Percentiles rank a stretch among this genome's conserved stretches.
phyloP scores from a whole-genome alignment of 2,888 invertebrate species.

The Hermaeophaga mercurialis region DNA sequence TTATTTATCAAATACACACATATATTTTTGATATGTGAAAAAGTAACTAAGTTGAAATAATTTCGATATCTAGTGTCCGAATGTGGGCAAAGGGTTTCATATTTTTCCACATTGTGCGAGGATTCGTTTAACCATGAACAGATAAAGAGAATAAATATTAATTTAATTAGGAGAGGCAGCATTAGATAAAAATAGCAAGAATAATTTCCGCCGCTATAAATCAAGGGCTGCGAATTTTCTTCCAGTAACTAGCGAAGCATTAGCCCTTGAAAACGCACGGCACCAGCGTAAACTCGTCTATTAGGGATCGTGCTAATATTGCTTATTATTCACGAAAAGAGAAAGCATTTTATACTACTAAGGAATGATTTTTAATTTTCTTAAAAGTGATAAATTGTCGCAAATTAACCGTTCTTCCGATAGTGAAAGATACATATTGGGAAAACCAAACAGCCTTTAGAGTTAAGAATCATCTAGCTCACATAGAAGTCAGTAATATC shows the following conservation, averaged over 20 bases:
- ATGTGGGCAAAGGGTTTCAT: background rate
- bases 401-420: too few relatives aligned
- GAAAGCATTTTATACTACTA: too few relatives aligned
- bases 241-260: conserved; percentile 5
- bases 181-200: conserved; percentile 21
- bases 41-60: background rate
- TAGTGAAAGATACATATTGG: too few relatives aligned
- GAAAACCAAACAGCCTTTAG: too few relatives aligned
- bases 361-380: too few relatives aligned
- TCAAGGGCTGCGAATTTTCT: conserved; percentile 11
- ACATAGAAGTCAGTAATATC: too few relatives aligned
- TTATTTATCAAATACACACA: too few relatives aligned
- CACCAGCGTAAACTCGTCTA: background rate
- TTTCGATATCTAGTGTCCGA: background rate
- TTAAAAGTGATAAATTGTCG: too few relatives aligned
- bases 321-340: too few relatives aligned
- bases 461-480: too few relatives aligned
- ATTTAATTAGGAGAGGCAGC: conserved; percentile 10
- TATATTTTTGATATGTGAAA: too few relatives aligned
- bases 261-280: background rate
- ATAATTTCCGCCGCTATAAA: conserved; percentile 18
- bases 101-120: conserved; percentile 3
- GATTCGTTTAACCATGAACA: conserved; percentile 5
- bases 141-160: conserved; percentile 12
- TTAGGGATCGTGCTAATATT: too few relatives aligned